Percentiles rank a stretch among this genome's conserved stretches.
Evolutionary conservation across 1,140 invertebrate species (phyloP).

Genomic region (Drosophila murphyi): DNA sequence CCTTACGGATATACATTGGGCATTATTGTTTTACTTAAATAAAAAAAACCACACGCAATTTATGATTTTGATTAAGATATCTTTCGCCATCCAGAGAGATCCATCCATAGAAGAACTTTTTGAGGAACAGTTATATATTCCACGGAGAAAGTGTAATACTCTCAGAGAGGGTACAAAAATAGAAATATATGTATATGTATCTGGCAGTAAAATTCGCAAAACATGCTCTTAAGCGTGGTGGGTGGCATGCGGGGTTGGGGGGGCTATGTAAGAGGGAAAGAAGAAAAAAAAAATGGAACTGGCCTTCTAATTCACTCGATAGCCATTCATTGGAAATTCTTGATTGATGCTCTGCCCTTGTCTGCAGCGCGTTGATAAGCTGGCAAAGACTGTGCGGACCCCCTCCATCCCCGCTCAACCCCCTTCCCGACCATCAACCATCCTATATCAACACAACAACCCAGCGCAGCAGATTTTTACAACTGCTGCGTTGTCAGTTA

Average conservation of each 20-base stretch:
- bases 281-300: conserved; percentile 46
- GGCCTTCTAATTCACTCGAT: conserved; percentile 77
- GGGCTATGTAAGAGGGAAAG: not conserved
- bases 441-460: not conserved
- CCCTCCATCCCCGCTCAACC: conserved; percentile 6
- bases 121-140: no score
- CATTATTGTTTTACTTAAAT: no score
- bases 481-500: conserved; percentile 53
- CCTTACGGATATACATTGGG: no score
- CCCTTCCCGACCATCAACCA: conserved; percentile 4
- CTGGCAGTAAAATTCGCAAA: conserved; percentile 32
- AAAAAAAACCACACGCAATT: no score
- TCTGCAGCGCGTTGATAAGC: conserved; percentile 74
- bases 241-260: not conserved
- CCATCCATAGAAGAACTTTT: no score
- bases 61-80: no score
- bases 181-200: conserved; percentile 7
- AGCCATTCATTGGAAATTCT: conserved; percentile 82
- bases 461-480: conserved; percentile 41
- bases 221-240: conserved; percentile 1
- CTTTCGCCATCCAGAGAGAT: no score
- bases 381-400: conserved; percentile 47
- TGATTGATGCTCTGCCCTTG: conserved; percentile 78
- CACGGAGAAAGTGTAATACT: no score
- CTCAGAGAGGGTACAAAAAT: not conserved